Evolutionary conservation across 1,140 invertebrate species (phyloP).

Genomic region (Euschistus heros): DNA sequence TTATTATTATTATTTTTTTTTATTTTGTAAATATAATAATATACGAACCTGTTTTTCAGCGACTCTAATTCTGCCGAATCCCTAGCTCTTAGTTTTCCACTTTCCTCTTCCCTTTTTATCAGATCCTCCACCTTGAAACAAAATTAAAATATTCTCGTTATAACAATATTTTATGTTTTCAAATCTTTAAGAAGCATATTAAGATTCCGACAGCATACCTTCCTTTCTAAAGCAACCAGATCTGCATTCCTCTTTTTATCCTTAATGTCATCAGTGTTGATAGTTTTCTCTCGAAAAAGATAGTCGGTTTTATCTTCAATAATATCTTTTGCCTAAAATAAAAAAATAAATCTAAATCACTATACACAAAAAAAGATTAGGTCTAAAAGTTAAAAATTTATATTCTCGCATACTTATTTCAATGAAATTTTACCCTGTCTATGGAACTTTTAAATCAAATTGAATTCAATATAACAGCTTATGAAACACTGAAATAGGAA

Average conservation of each 20-base stretch:
- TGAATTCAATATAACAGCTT: no score
- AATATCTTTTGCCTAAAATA: slow-evolving; percentile 19
- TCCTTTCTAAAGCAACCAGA: slow-evolving; percentile 18
- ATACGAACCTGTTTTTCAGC: slow-evolving; percentile 40
- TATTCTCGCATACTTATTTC: no score
- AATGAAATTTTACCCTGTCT: no score
- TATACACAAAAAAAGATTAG: no score
- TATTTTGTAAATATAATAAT: no score
- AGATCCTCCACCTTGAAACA: slow-evolving; percentile 49
- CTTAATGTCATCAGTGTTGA: slow-evolving; percentile 4
- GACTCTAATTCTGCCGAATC: slow-evolving; percentile 54
- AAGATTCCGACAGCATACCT: slow-evolving; percentile 2
- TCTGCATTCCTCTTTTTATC: slow-evolving; percentile 17
- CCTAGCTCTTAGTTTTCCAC: slow-evolving; percentile 52
- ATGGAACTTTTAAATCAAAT: no score
- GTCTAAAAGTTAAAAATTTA: no score
- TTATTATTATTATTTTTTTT: neutral
- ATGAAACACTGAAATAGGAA: no score
- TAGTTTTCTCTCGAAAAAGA: slow-evolving; percentile 16
- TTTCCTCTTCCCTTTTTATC: slow-evolving; percentile 58
- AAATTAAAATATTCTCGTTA: neutral
- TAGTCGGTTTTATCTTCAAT: slow-evolving; percentile 19
- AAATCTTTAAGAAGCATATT: neutral
- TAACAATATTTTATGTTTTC: neutral
- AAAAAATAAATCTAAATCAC: neutral